phyloP scores from a whole-genome alignment of 2,888 invertebrate species.

The Xanthia togata region DNA sequence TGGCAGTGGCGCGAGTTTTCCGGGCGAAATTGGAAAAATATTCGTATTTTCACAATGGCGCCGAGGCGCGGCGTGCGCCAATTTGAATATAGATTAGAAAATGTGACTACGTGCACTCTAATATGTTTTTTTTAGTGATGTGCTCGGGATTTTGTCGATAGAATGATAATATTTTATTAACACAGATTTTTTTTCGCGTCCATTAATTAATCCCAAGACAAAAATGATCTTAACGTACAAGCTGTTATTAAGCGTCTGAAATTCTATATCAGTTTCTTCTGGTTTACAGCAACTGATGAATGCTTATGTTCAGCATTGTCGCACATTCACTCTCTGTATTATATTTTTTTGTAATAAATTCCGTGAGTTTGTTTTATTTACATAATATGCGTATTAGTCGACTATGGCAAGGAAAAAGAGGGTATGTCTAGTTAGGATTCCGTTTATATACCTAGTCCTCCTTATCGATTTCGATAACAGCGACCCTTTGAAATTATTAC shows the following conservation, averaged over 20 bases:
- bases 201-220: background rate
- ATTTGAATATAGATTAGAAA: constrained; percentile 90
- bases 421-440: background rate
- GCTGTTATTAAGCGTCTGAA: background rate
- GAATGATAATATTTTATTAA: background rate
- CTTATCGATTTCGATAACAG: too few species aligned
- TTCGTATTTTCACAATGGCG: constrained; percentile 86
- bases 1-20: constrained; percentile 81
- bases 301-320: background rate
- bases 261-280: background rate
- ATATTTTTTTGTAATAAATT: background rate
- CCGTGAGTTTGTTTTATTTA: background rate
- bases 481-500: too few species aligned
- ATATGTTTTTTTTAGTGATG: constrained; percentile 83
- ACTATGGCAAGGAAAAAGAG: background rate
- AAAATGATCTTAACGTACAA: background rate
- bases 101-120: constrained; percentile 87
- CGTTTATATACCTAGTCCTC: too few species aligned
- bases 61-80: constrained; percentile 81
- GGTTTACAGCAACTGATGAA: background rate
- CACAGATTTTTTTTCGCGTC: background rate
- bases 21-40: constrained; percentile 89
- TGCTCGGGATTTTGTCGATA: constrained; percentile 56
- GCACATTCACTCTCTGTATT: background rate
- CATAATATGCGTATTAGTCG: background rate